These are phyloP conservation scores for Matsumurasca onukii DNA, from an alignment of 1,140 invertebrate species.

Conservation along the genomic window DNA sequence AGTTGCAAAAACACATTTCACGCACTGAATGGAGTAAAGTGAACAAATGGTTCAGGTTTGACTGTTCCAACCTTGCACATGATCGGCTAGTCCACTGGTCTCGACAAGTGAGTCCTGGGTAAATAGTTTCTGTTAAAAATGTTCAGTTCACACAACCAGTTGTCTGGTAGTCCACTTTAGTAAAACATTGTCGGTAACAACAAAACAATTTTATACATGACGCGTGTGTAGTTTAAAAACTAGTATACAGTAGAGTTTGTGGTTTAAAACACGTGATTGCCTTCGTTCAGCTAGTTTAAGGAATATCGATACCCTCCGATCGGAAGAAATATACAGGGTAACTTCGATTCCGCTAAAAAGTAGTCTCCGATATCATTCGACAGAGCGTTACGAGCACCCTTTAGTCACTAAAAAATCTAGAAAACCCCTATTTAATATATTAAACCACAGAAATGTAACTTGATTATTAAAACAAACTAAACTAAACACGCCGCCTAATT, in stretches of 20 bases:
- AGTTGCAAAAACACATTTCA: constrained; percentile 21
- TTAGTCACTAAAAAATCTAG: constrained; percentile 23
- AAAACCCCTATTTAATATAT: constrained; percentile 17
- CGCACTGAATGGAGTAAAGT: constrained; percentile 11
- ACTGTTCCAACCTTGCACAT: not conserved
- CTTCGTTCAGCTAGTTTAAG: constrained; percentile 21
- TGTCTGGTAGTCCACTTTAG: not conserved
- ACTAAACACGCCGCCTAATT: constrained; percentile 29
- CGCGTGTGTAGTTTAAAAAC: constrained; percentile 9
- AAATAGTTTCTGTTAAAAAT: not conserved
- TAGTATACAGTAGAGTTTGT: constrained; percentile 35
- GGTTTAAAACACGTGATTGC: constrained; percentile 26
- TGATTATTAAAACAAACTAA: constrained; percentile 24
- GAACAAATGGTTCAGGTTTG: not conserved
- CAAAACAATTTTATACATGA: constrained; percentile 19
- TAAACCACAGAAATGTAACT: constrained; percentile 20
- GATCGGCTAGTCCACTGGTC: not conserved
- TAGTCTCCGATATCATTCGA: constrained; percentile 4
- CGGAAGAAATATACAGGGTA: constrained; percentile 2
- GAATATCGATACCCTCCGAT: constrained; percentile 3
- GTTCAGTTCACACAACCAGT: constrained; percentile 19
- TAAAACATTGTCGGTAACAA: constrained; percentile 10
- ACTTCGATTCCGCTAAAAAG: constrained; percentile 12
- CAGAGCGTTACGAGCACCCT: constrained; percentile 18
- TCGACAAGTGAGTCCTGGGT: not conserved